Evolutionary conservation across 2,888 invertebrate genomes (phyloP).

Genomic region (Phasia obesa): DNA sequence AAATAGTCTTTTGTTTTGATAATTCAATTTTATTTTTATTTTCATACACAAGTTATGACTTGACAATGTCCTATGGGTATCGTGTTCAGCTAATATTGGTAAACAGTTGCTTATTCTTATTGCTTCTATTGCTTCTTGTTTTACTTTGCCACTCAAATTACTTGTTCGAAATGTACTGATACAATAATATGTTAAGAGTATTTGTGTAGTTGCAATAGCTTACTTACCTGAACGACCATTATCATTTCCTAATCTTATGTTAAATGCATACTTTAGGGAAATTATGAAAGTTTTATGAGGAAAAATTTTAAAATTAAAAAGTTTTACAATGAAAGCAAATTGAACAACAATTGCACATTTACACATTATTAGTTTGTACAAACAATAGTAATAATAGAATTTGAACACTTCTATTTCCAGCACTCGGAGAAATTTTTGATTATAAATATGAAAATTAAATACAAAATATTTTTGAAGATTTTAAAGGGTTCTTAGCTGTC

Average conservation of each 20-base stretch:
- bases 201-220: slow-evolving; percentile 29
- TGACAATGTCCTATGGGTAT: slow-evolving; percentile 66
- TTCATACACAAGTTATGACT: slow-evolving; percentile 66
- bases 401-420: not conserved
- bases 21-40: slow-evolving; percentile 41
- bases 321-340: slow-evolving; percentile 48
- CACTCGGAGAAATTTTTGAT: not conserved
- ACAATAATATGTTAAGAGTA: slow-evolving; percentile 33
- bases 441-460: no score
- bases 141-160: slow-evolving; percentile 1
- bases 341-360: slow-evolving; percentile 76
- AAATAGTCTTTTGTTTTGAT: slow-evolving; percentile 38
- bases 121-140: slow-evolving; percentile 29
- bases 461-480: no score
- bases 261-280: slow-evolving; percentile 80
- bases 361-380: slow-evolving; percentile 76
- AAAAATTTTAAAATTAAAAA: slow-evolving; percentile 73
- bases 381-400: not conserved
- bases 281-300: slow-evolving; percentile 77
- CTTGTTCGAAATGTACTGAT: slow-evolving; percentile 24
- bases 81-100: slow-evolving; percentile 68
- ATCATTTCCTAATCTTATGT: slow-evolving; percentile 71
- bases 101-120: slow-evolving; percentile 24
- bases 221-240: slow-evolving; percentile 55
- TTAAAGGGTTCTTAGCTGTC: no score